Base-by-base conservation (phyloP, 2,797 vertebrate species). In the Tamandua tetradactyla region DNA sequence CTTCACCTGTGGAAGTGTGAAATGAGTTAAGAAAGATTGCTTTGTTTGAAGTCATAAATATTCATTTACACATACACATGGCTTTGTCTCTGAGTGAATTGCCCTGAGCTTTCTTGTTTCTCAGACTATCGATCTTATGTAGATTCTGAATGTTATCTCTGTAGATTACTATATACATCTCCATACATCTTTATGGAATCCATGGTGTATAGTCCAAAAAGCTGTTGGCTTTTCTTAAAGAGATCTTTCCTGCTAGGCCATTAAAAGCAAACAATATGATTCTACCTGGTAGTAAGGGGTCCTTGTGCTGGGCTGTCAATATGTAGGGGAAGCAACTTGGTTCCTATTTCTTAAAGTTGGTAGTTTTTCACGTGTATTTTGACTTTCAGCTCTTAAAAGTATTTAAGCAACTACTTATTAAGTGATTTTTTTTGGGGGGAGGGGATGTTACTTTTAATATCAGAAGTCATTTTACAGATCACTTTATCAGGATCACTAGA, bases 1-100 rank as follows among this genome's bases (percentile, higher is more conserved):
- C 98, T 99, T 32, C 99, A 99, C 0, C 97, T 99, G 75, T 99
- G 99, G 99, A 98, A 98, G 95, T 99, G 99, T 99, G 98, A 99
- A 97, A 98, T 97, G 98, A 98, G 91, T 64, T 62, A 35, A 55
- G 30, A 20, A 3, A 8, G 22, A 37, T 3, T 40, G 27, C 30
- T 69, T 9, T 13, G 3, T 23, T 32, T 52, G 64, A 66, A 15
- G 4, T 47, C 11, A 1, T 20, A 20, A 40, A 68, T 44, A 32
- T n/a, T 17, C 49, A n/a, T 64, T 5, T 68, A 61, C 20, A 79
- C 47, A 42, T 37, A 25, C 27, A 40, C 22, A 25, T 20, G 14
- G 17, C 59, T 76, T 71, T 35, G 30, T 23, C n/a, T 69, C 11
- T 37, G 47, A 78, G 20, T 35, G 17, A 49, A 35, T 40, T 59